Base-by-base conservation (phyloP, 2,113 vertebrate species). In the Orthonyx spaldingii region DNA sequence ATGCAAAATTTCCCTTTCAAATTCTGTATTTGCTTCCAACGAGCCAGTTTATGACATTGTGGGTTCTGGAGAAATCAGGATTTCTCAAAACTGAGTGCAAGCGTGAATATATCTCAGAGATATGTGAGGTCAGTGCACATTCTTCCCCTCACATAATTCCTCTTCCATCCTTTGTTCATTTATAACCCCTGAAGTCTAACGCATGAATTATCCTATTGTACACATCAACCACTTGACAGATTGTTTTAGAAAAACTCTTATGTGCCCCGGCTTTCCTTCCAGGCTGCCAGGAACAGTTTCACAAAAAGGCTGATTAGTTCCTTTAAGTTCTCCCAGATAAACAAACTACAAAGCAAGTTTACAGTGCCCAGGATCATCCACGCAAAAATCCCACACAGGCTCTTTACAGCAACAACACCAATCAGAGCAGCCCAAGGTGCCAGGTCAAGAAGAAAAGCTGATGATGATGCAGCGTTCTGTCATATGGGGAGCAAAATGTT, bases 231-330 rank as follows among this genome's bases (percentile, higher is more conserved):
- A 37, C 78, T 79, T 41, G 84, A 89, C 59, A 89, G 88, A 53
- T 70, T 95, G 88, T 88, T 96, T 95, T 66, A 85, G 21, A 42
- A 79, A 92, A 91, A 59, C 69, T 78, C 46, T 77, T 32, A 9
- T 7, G 21, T 66, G 59, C n/a, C 56, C 24, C 52, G 60, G 19
- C 61, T 85, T 80, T 70, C 61, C 59, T 87, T 83, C 57, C 70
- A 89, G 61, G 35, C 71, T 94, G 91, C 65, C 92, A 94, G 64
- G 47, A 90, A 53, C 50, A 55, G 12, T 81, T 88, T 49, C 63
- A 82, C 74, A 86, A 86, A 87, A 76, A 81, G 33, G 32, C 32
- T 84, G 89, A 81, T 68, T 66, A 90, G 82, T 79, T 55, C 74
- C 61, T 78, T 68, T 52, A 88, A 86, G 60, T 88, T 59, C 27